Evolutionary conservation across 2,888 invertebrate species (phyloP).

Genomic region (Leuctra nigra): DNA sequence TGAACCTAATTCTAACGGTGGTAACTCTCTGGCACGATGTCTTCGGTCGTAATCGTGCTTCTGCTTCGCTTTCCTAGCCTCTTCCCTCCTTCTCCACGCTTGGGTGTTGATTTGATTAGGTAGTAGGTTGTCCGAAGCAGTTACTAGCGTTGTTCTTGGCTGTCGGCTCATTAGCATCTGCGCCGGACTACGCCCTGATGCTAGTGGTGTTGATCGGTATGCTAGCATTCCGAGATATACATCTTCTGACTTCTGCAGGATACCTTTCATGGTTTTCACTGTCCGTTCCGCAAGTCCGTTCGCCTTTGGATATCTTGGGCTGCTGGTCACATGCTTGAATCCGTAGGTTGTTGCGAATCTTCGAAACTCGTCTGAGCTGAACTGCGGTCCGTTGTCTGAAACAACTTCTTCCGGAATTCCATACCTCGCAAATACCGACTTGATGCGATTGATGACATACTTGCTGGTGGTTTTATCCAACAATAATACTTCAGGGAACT

Average conservation of each 20-base stretch:
- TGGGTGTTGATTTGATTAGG: too few relatives aligned
- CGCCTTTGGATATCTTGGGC: slow-evolving; percentile 29
- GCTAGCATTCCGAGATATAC: slow-evolving; percentile 21
- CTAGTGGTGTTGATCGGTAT: slow-evolving; percentile 19
- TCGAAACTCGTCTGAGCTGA: neutral
- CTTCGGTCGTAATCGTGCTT: too few relatives aligned
- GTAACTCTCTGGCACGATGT: too few relatives aligned
- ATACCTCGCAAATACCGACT: neutral
- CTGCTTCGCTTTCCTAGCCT: too few relatives aligned
- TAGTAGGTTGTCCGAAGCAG: too few relatives aligned
- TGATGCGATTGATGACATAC: neutral
- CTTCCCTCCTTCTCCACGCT: too few relatives aligned
- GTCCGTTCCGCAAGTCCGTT: slow-evolving; percentile 29
- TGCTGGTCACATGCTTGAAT: slow-evolving; percentile 27
- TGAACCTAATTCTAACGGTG: too few relatives aligned
- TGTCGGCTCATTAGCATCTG: too few relatives aligned
- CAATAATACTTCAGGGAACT: slow-evolving; percentile 19
- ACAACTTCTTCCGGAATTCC: neutral
- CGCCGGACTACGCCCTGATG: too few relatives aligned
- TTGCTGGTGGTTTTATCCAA: neutral
- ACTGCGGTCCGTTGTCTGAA: neutral
- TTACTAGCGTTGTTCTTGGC: too few relatives aligned
- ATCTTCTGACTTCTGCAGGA: slow-evolving; percentile 24
- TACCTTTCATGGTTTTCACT: slow-evolving; percentile 29
- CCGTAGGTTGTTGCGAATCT: neutral